Base-by-base conservation (phyloP, 1,140 invertebrate genomes). In the Pantala flavescens region DNA sequence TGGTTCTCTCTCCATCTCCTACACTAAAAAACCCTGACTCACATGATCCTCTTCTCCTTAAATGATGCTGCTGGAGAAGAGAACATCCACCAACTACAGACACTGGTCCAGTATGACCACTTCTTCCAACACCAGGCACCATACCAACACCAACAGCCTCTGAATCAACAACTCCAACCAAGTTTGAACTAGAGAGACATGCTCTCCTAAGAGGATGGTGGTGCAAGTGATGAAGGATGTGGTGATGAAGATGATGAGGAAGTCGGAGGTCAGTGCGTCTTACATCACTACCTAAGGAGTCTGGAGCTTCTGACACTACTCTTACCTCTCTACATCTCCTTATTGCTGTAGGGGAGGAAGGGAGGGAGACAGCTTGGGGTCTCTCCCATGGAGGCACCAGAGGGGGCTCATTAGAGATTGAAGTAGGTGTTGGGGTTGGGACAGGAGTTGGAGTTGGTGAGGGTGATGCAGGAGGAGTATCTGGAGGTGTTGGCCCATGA, bases 21-120 rank as follows among this genome's bases (percentile, higher is more conserved):
- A 91, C 89, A 78, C 91, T 92, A 84, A 93, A 95, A 78, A 95
- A 94, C 0, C 93, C 93, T 42, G 91, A 93, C 81, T 95, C 93
- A 78, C 93, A 94, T 11, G 92, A 94, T n/a, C 92, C 92, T 43
- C 92, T 85, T 14, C 93, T 84, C 71, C 87, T 84, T 0, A 89
- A 81, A 73, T 84, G 83, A 23, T 43, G 75, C 74, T 73, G 63
- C 71, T 71, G 55, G 74, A 75, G 55, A 71, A 49, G 49, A 21
- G 49, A 63, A 21, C 49, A 63, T 3, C 49, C 49, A 63, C 49
- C 49, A 16, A 63, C n/a, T 21, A 63, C 49, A 63, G 49, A 63
- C 16, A 63, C 49, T 63, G 49, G 16, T 14, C 49, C 49, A 19
- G 49, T 16, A 12, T 63, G 49, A 63, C 49, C 12, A 63, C 49